Evolutionary conservation across 2,797 vertebrate species (phyloP), one percentile per base, ranked within the genome.

Genomic region (Cetoscarus ocellatus): DNA sequence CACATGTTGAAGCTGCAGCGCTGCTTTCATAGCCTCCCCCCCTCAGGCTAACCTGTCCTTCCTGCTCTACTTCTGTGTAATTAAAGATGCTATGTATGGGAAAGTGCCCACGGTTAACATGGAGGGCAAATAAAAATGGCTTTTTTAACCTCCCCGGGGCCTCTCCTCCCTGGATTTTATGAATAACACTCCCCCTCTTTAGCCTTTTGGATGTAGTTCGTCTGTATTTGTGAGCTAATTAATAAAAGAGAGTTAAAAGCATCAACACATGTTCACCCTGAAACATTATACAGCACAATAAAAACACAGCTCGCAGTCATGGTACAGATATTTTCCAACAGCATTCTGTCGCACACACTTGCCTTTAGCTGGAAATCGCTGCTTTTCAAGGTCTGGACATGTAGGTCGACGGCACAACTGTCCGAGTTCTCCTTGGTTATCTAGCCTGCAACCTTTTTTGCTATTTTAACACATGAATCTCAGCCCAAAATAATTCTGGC

Each of bases 391-490:
- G 73, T 77, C 66, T 84, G 77, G 73, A 82, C 84, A 85, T 88
- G 89, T 86, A 82, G 86, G 85, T 86, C 85, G 85, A 67, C 80
- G 76, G 81, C 79, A 82, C 80, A 74, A 85, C 85, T 72, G 84
- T 83, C 83, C 81, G 80, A 49, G 57, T 80, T 85, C 87, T 83
- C 84, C 73, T 71, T 56, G 58, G 84, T 84, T 81, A 91, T 92
- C 88, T 89, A 89, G 90, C 90, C 87, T 74, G 77, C 80, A 86
- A 90, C 78, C 57, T 89, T 91, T 92, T 90, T 81, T 88, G 79
- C 92, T 94, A 92, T 93, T 94, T 94, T 92, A 92, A 92, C 89
- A 88, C 90, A 81, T 88, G 91, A 92, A 91, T 89, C 86, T 76
- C 77, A 50, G 86, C 90, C 88, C 82, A 89, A 90, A 90, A 93